Evolutionary conservation across 2,888 invertebrate species (phyloP).

Genomic region (Lasioglossum malachurum): DNA sequence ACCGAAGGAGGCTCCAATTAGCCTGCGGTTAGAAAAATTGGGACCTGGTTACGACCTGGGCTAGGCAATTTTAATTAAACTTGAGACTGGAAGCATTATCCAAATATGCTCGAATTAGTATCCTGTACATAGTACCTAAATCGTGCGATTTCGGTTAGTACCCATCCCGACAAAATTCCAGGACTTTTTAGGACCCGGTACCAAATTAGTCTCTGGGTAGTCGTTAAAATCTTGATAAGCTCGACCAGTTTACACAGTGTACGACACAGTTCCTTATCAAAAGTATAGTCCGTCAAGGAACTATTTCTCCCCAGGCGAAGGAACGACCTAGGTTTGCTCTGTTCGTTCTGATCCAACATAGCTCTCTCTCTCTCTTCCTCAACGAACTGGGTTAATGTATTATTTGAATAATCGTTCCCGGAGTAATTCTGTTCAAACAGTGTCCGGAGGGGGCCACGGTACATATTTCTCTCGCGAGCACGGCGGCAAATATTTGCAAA

Average conservation of each 20-base stretch:
- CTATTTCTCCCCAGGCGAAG: background rate
- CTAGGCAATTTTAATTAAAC: background rate
- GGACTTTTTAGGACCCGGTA: background rate
- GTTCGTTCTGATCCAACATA: background rate
- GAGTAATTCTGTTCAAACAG: conserved; percentile 13
- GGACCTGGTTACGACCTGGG: background rate
- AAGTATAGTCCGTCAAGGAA: background rate
- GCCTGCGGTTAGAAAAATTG: background rate
- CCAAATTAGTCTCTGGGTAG: background rate
- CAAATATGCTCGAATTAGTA: no score
- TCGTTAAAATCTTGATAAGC: background rate
- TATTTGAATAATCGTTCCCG: conserved; percentile 11
- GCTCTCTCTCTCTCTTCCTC: background rate
- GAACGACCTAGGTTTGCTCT: background rate
- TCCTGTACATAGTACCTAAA: no score
- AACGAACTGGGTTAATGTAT: background rate
- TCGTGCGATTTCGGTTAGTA: no score
- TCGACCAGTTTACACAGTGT: background rate
- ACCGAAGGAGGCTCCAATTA: background rate
- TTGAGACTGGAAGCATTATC: no score
- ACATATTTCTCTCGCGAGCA: background rate
- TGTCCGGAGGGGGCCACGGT: background rate
- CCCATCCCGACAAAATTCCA: background rate
- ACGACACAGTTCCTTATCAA: background rate
- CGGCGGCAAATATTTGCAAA: conserved; percentile 8